Evolutionary conservation across 1,140 invertebrate species (phyloP), one percentile per base, ranked within the genome.

Genomic region (Drosophila obscura): DNA sequence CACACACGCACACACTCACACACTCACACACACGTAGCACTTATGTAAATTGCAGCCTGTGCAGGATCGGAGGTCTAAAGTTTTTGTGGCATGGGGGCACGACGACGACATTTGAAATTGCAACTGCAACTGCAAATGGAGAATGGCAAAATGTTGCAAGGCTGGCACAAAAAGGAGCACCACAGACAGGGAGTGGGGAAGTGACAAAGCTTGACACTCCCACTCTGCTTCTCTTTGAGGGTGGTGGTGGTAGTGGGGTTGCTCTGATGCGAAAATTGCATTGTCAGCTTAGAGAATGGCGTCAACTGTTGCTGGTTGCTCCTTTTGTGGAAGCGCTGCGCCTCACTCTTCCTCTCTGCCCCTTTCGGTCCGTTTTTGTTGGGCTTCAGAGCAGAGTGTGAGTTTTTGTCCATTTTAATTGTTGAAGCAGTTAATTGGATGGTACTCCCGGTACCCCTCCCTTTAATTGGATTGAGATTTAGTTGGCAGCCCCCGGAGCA

Each of bases 191-290:
- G 49, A 24, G 22, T 62, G 35, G 35, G 55, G 13, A 24, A 35
- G 52, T 50, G 63, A 46, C 52, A 48, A 41, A 50, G 52, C 31
- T 28, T 35, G 58, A 44, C 55, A 46, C 46, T 22, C n/a, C 39
- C 15, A 4, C 26, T 15, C 11, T 22, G 39, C 11, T 4, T 13
- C 1, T 8, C 1, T 24, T 16, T 41, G n/a, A 6, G 35, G 8
- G 9, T 35, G 15, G 43, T 53, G 51, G 26, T 6, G 26, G 28
- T 6, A 8, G 28, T 13, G 26, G 11, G 9, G 15, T 50, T 53
- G 52, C 60, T 45, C 28, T 62, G 80, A 72, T 65, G 80, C 62
- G 76, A 58, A 83, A 84, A 84, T 80, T 80, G 80, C 72, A 80
- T 64, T 83, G 76, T 55, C 57, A 65, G 77, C 65, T 73, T 63